phyloP scores from a whole-genome alignment of 23 tunicate species.

The Trididemnum clinides region DNA sequence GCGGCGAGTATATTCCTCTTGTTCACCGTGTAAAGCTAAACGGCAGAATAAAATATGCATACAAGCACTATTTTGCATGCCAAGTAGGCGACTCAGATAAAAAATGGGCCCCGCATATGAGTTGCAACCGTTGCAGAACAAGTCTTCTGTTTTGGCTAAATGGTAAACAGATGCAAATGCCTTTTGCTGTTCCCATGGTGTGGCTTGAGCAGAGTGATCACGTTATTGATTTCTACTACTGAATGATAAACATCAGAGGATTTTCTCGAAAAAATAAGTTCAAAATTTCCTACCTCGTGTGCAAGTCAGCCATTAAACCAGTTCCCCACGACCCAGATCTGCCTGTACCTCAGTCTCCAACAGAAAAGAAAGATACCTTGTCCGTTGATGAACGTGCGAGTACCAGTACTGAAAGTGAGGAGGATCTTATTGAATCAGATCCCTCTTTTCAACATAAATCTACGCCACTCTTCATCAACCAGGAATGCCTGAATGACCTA shows the following conservation, averaged over 20 bases:
- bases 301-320: slow-evolving; percentile 26
- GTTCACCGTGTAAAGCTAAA: slow-evolving; percentile 30
- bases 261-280: slow-evolving; percentile 23
- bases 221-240: slow-evolving; percentile 15
- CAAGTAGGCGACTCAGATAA: slow-evolving; percentile 48
- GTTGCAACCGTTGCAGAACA: slow-evolving; percentile 62
- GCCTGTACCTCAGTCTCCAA: slow-evolving; percentile 1
- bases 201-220: slow-evolving; percentile 50
- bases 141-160: slow-evolving; percentile 40
- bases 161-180: slow-evolving; percentile 46
- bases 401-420: slow-evolving; percentile 5
- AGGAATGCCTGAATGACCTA: slow-evolving; percentile 31
- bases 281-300: slow-evolving; percentile 10
- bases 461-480: slow-evolving; percentile 22
- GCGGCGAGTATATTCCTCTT: slow-evolving; percentile 33
- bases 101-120: slow-evolving; percentile 43
- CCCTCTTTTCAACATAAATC: not conserved
- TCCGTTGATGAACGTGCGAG: slow-evolving; percentile 28
- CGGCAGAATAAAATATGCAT: slow-evolving; percentile 35
- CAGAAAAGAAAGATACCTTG: not conserved
- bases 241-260: slow-evolving; percentile 37
- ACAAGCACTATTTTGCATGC: slow-evolving; percentile 50
- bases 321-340: slow-evolving; percentile 19
- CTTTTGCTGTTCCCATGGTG: slow-evolving; percentile 37
- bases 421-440: slow-evolving; percentile 22